Evolutionary conservation across 1,140 invertebrate genomes (phyloP).

Genomic region (Drosophila funebris): DNA sequence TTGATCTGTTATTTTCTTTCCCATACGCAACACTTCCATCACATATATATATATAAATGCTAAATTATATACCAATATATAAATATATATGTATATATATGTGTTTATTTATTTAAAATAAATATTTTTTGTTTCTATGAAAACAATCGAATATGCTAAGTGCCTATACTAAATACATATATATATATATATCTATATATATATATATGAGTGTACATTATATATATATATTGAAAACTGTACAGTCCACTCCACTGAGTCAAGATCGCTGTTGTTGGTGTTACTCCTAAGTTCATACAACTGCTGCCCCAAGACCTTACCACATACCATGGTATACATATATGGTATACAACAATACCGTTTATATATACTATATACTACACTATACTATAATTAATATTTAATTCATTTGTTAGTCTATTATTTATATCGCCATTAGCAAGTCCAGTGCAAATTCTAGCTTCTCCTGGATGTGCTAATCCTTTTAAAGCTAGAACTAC

Average conservation of each 20-base stretch:
- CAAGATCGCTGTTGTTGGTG: slow-evolving; percentile 13
- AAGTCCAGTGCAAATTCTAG: slow-evolving; percentile 13
- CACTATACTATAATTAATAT: background rate
- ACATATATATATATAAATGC: slow-evolving; percentile 26
- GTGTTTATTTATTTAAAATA: slow-evolving; percentile 44
- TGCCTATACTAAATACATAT: slow-evolving; percentile 76
- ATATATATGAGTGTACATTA: slow-evolving; percentile 8
- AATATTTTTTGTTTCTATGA: slow-evolving; percentile 77
- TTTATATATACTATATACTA: slow-evolving; percentile 13
- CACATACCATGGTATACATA: no score
- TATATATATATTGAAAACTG: slow-evolving; percentile 31
- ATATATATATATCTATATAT: slow-evolving; percentile 36
- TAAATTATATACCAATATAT: slow-evolving; percentile 25
- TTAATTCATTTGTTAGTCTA: slow-evolving; percentile 11
- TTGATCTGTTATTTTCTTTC: background rate
- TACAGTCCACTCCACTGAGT: slow-evolving; percentile 43
- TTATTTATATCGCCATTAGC: background rate
- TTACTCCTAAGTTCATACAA: slow-evolving; percentile 18
- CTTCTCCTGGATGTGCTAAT: background rate
- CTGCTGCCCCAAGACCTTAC: slow-evolving; percentile 27
- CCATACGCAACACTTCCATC: slow-evolving; percentile 63
- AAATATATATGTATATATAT: slow-evolving; percentile 30
- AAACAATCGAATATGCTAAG: slow-evolving; percentile 81
- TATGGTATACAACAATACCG: slow-evolving; percentile 1
- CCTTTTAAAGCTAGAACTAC: slow-evolving; percentile 8